A percentile compares a stretch with the other conserved stretches of the same genome.
These are phyloP conservation scores for Ichneumon xanthorius DNA, from an alignment of 2,888 invertebrate genomes.

Conservation along the genomic window DNA sequence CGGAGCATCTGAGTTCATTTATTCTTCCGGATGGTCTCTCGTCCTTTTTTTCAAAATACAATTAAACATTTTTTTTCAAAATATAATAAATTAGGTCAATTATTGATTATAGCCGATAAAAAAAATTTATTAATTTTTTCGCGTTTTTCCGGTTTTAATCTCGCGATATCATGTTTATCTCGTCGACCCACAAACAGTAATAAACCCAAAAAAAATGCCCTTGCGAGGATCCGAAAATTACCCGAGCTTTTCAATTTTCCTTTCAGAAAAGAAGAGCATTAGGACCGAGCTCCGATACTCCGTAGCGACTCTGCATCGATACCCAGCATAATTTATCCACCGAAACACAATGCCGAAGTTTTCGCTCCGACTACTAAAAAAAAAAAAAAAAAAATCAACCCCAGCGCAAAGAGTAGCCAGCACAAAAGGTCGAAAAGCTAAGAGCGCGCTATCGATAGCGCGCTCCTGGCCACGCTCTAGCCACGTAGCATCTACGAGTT, in stretches of 20 bases:
- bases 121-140: too few relatives aligned
- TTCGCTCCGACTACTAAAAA: conserved; percentile 18
- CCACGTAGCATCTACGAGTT: conserved; percentile 27
- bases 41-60: too few relatives aligned
- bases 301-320: background rate
- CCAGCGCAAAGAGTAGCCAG: background rate
- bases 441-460: background rate
- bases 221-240: background rate
- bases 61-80: too few relatives aligned
- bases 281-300: conserved; percentile 1
- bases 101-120: too few relatives aligned
- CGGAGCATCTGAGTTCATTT: conserved; percentile 37
- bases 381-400: background rate
- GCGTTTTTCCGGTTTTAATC: too few relatives aligned
- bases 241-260: background rate
- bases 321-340: conserved; percentile 3
- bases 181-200: background rate
- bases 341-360: conserved; percentile 22
- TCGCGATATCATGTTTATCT: background rate
- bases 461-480: background rate
- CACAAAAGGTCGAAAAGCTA: conserved; percentile 3
- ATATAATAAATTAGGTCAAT: too few relatives aligned
- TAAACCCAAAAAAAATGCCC: background rate
- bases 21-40: conserved; percentile 72
- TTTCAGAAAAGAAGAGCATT: background rate